These are phyloP conservation scores for Tetheella fluctuosa DNA, from an alignment of 2,888 invertebrate genomes.

Conservation along the genomic window DNA sequence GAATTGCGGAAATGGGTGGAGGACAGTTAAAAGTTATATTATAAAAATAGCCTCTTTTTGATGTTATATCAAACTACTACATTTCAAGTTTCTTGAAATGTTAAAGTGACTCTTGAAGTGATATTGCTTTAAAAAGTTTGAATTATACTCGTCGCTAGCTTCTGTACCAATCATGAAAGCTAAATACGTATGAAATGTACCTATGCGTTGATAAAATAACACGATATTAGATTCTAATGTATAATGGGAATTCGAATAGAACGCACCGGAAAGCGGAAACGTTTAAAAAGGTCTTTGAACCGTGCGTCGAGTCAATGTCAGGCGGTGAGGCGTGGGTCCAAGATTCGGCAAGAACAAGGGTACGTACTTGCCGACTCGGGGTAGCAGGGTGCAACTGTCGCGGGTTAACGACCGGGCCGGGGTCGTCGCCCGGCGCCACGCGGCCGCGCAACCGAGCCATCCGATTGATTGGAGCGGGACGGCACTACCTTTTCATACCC, in stretches of 20 bases:
- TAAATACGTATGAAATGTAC: not conserved
- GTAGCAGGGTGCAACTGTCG: conserved; percentile 81
- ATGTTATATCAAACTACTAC: not conserved
- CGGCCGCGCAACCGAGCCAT: conserved; percentile 73
- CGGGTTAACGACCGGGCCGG: conserved; percentile 79
- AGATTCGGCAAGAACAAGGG: conserved; percentile 79
- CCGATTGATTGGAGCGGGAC: conserved; percentile 82
- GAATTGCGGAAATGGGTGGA: not conserved
- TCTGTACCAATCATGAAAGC: not conserved
- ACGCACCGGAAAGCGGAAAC: conserved; percentile 72
- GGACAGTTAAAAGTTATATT: not conserved
- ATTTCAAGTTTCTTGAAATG: not conserved
- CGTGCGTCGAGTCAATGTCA: conserved; percentile 78
- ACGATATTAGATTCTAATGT: not conserved
- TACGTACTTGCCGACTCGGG: conserved; percentile 68
- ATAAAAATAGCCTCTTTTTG: no score
- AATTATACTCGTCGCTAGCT: not conserved
- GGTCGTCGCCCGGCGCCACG: conserved; percentile 81
- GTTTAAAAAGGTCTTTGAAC: conserved; percentile 68
- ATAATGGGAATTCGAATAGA: conserved; percentile 48
- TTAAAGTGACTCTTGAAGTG: not conserved
- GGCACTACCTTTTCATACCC: conserved; percentile 67
- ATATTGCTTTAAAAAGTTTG: conserved; percentile 21
- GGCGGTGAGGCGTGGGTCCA: conserved; percentile 62
- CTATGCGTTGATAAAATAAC: not conserved